Base-by-base conservation (phyloP, 2,888 invertebrate species). In the Clunio marinus region DNA sequence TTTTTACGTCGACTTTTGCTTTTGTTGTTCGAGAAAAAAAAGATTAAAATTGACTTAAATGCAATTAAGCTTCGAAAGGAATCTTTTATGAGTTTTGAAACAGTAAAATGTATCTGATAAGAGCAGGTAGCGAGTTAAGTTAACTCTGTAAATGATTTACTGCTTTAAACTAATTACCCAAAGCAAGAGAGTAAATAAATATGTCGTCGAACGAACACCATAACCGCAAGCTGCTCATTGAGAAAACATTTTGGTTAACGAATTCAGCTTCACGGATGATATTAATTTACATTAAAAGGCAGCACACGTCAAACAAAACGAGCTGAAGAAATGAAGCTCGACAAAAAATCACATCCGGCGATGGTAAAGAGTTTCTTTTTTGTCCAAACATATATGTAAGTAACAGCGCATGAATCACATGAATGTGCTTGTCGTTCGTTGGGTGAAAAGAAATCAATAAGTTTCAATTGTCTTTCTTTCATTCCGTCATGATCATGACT, bases 331-430 rank as follows among this genome's bases (percentile, higher is more conserved):
- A 63, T 63, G 45, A 46, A 63, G 46, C 45, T 63, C 46, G 13
- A 59, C 59, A 59, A 63, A 63, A 63, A 60, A 60, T 63, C 63
- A 63, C 20, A 63, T 63, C 63, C 63, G 63, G 63, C 28, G 63
- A 63, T 63, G 62, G 46, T 28, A n/a, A n/a, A n/a, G 63, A 63
- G 63, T 63, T 63, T 63, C 63, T 63, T 63, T 63, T 51, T 63
- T 63, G 51, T 51, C 51, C 51, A 51, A 51, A 17, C 17, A 51
- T 20, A 51, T 22, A 17, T 4, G 20, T n/a, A n/a, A n/a, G n/a
- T n/a, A n/a, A n/a, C n/a, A n/a, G 20, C 20, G 8, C 51, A 51
- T 20, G 51, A 32, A 10, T 32, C 32, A 32, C 32, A 32, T 32
- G 32, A 20, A 51, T 17, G 22, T 51, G 17, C n/a, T 17, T 51